A percentile compares a stretch with the other conserved stretches of the same genome.
Evolutionary conservation across 2,113 vertebrate genomes (phyloP).

Genomic region (Tautogolabrus adspersus): DNA sequence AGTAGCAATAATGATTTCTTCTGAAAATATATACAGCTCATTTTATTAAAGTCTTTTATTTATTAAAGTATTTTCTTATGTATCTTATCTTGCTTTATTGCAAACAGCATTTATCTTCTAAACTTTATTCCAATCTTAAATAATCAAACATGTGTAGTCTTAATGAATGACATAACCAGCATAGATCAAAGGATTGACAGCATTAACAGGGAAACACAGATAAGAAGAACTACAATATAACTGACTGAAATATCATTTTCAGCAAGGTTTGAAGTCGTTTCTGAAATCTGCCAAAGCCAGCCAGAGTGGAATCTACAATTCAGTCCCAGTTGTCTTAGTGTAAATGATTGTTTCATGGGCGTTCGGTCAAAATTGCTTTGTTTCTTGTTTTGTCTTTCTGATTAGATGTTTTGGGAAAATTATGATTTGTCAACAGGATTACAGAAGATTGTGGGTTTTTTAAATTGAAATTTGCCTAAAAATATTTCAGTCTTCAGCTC

Average conservation of each 20-base stretch:
- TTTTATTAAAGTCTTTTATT: too few species aligned
- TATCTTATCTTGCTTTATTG: background rate
- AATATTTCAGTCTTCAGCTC: slow-evolving; percentile 20
- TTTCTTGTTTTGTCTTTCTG: background rate
- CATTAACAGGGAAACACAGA: background rate
- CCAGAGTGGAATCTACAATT: slow-evolving; percentile 6
- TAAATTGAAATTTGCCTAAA: slow-evolving; percentile 2
- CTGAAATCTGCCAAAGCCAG: slow-evolving; percentile 11
- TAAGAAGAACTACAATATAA: background rate
- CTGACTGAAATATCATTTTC: background rate
- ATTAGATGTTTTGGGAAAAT: background rate
- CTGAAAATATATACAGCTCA: too few species aligned
- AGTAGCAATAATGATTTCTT: too few species aligned
- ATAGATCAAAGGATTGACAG: background rate
- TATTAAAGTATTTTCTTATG: too few species aligned
- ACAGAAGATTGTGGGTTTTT: slow-evolving; percentile 6
- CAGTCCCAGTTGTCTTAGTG: slow-evolving; percentile 2
- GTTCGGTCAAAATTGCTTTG: background rate
- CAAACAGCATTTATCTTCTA: background rate
- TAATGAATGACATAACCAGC: background rate
- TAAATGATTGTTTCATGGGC: slow-evolving; percentile 8
- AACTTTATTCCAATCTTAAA: slow-evolving; percentile 10
- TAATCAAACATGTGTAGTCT: slow-evolving; percentile 1
- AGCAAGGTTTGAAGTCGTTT: slow-evolving; percentile 5
- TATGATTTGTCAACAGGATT: background rate